A percentile compares a stretch with the other conserved stretches of the same genome.
Conservation (phyloP, 2,113 vertebrate species). For the Hiodon tergisus region DNA sequence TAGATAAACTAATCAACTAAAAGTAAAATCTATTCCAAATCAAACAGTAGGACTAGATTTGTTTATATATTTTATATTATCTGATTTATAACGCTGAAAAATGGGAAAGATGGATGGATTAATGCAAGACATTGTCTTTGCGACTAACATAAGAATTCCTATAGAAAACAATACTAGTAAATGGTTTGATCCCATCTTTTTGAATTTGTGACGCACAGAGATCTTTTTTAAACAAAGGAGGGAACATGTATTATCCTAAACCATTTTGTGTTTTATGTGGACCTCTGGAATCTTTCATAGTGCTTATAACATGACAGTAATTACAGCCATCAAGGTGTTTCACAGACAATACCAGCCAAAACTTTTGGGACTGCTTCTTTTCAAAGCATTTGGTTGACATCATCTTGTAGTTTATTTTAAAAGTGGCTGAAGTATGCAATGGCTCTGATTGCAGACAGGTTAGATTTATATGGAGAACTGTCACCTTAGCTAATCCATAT, state of each 20-base stretch:
- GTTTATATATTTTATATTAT: too few species aligned
- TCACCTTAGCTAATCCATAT: slow-evolving; percentile 63
- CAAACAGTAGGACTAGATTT: too few species aligned
- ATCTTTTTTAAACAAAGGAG: slow-evolving; percentile 89
- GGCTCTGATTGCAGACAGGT: slow-evolving; percentile 77
- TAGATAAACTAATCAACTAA: too few species aligned
- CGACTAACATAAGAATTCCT: background rate
- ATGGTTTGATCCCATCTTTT: slow-evolving; percentile 71
- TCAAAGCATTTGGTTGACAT: slow-evolving; percentile 75
- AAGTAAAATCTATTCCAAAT: too few species aligned
- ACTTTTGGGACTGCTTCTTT: slow-evolving; percentile 71
- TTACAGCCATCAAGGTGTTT: slow-evolving; percentile 93
- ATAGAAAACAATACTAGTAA: slow-evolving; percentile 53
- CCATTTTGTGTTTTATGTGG: slow-evolving; percentile 96
- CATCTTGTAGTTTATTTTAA: slow-evolving; percentile 81
- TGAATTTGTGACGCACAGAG: slow-evolving; percentile 77
- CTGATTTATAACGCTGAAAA: too few species aligned
- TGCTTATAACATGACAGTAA: slow-evolving; percentile 90
- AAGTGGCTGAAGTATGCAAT: slow-evolving; percentile 85
- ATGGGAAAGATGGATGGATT: background rate
- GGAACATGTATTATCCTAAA: slow-evolving; percentile 95
- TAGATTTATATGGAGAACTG: slow-evolving; percentile 71
- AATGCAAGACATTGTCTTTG: slow-evolving; percentile 30
- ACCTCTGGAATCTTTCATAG: slow-evolving; percentile 86
- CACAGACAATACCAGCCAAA: slow-evolving; percentile 71